Percentiles rank a stretch among this genome's conserved stretches.
Evolutionary conservation across 2,113 vertebrate genomes (phyloP).

Genomic region (Carlito syrichta): DNA sequence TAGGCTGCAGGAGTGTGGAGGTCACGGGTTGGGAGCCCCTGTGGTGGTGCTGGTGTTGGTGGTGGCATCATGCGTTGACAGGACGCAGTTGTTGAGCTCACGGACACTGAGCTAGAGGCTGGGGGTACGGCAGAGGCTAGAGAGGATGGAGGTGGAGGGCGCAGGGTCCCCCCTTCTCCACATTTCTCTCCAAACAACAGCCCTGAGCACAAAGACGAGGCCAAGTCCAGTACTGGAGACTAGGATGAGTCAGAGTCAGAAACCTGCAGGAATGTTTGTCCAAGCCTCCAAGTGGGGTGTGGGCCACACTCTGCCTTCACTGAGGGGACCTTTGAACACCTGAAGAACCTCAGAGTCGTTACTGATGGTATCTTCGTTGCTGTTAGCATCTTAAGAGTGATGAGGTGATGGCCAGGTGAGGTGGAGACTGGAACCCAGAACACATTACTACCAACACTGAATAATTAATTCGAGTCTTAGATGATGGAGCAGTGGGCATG

Average conservation of each 20-base stretch:
- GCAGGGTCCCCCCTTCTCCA: neutral
- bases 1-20: rapidly evolving
- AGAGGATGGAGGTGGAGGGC: neutral
- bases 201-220: neutral
- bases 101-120: neutral
- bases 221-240: neutral
- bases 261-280: neutral
- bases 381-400: neutral
- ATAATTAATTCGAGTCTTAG: neutral
- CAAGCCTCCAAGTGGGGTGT: neutral
- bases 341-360: too few species aligned
- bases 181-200: neutral
- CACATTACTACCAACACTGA: too few species aligned
- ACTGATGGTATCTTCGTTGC: rapidly evolving
- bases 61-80: rapidly evolving
- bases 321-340: neutral
- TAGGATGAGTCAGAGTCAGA: neutral
- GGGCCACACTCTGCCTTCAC: neutral
- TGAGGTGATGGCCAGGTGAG: neutral
- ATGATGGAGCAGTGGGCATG: rapidly evolving
- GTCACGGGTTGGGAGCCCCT: neutral
- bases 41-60: too few species aligned
- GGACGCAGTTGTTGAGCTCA: neutral
- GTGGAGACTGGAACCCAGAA: neutral
- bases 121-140: neutral